A percentile compares a stretch with the other conserved stretches of the same genome.
Evolutionary conservation across 2,888 invertebrate genomes (phyloP).

Genomic region (Cantharis flavilabris): DNA sequence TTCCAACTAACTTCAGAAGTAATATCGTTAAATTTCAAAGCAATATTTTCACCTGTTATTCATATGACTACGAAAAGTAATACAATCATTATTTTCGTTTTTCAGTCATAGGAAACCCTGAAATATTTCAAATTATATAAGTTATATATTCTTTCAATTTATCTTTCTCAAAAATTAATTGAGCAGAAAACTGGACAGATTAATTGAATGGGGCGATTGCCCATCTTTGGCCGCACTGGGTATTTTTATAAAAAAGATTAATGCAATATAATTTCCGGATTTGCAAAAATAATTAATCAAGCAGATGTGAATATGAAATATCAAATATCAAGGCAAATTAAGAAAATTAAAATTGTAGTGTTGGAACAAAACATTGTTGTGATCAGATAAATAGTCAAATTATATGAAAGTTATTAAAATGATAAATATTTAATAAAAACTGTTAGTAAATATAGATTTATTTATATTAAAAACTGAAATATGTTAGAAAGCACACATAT

Average conservation of each 20-base stretch:
- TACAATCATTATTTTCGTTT: no score
- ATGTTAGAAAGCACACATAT: neutral
- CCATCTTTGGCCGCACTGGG: no score
- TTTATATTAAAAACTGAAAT: neutral
- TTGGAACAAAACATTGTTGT: neutral
- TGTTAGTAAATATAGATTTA: neutral
- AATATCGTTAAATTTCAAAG: no score
- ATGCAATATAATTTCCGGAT: neutral
- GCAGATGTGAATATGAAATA: neutral
- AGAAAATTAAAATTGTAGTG: neutral
- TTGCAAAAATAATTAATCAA: neutral
- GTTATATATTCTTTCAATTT: no score
- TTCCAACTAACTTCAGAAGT: no score
- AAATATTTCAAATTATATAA: no score
- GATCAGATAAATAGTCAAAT: neutral
- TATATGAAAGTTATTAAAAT: neutral
- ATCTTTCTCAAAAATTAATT: no score
- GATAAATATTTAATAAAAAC: neutral
- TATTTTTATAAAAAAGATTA: neutral
- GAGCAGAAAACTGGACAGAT: no score
- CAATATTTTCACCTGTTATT: no score
- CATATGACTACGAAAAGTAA: no score
- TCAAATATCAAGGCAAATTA: neutral
- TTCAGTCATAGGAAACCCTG: no score
- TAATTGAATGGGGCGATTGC: no score